Conservation (phyloP, 2,888 invertebrate species). For the Fissipunctia ypsillon region DNA sequence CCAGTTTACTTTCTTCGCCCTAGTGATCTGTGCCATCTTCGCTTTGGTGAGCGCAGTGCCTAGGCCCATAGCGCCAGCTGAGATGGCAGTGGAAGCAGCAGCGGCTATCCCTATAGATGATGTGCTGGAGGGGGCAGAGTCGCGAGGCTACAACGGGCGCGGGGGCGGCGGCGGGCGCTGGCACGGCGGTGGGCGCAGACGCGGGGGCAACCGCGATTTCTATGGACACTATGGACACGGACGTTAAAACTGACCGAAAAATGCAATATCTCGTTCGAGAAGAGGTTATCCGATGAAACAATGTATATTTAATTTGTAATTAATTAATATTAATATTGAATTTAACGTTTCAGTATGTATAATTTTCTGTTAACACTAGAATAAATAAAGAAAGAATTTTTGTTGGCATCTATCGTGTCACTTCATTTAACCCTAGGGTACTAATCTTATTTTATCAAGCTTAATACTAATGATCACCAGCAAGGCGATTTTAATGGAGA, state of each 20-base stretch:
- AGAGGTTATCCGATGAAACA: neutral
- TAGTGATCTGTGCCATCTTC: conserved; percentile 63
- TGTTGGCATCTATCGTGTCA: too few relatives aligned
- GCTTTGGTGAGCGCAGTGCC: conserved; percentile 55
- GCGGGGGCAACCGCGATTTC: neutral
- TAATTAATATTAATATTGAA: neutral
- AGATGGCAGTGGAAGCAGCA: neutral
- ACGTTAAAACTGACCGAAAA: conserved; percentile 10
- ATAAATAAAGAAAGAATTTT: too few relatives aligned
- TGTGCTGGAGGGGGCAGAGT: conserved; percentile 37
- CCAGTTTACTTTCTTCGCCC: conserved; percentile 61
- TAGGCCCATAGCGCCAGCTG: neutral
- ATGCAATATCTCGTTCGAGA: neutral
- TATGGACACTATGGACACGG: conserved; percentile 25
- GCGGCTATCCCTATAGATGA: conserved; percentile 4
- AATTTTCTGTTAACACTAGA: too few relatives aligned
- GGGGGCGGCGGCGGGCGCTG: conserved; percentile 1
- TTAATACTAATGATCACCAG: too few relatives aligned
- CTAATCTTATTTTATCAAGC: neutral
- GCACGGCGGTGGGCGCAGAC: too few relatives aligned
- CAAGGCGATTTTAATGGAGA: too few relatives aligned
- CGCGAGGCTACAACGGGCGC: conserved; percentile 23
- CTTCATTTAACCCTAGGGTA: neutral
- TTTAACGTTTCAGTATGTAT: neutral
- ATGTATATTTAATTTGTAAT: neutral